Percentiles rank a stretch among this genome's conserved stretches.
Evolutionary conservation across 1,140 invertebrate genomes (phyloP).

Genomic region (Linepithema humile): DNA sequence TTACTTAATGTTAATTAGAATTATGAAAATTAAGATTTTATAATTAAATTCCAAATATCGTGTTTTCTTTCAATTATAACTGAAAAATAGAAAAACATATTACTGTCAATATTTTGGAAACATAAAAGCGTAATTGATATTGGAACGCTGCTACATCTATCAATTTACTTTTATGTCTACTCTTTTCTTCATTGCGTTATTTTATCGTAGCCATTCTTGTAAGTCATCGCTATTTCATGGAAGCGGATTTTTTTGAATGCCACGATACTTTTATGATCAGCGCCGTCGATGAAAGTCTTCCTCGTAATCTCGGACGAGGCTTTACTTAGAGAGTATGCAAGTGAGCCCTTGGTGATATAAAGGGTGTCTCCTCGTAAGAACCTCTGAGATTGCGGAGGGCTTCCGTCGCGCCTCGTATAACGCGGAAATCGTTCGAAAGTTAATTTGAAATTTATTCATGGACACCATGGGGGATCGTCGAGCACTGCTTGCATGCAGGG

Average conservation of each 20-base stretch:
- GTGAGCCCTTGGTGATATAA: constrained; percentile 62
- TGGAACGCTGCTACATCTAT: background rate
- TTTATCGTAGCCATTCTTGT: background rate
- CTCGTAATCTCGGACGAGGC: constrained; percentile 35
- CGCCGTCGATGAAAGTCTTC: constrained; percentile 50
- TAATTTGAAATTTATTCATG: constrained; percentile 83
- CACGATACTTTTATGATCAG: constrained; percentile 48
- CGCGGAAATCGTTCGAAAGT: constrained; percentile 73
- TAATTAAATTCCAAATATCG: background rate
- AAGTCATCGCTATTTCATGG: constrained; percentile 19
- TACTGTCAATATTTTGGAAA: background rate
- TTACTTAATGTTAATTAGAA: background rate
- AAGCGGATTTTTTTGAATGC: constrained; percentile 15
- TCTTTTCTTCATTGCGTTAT: background rate
- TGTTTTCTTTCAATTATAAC: no score
- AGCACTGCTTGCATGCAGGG: background rate
- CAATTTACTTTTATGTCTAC: background rate
- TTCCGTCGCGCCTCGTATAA: constrained; percentile 70
- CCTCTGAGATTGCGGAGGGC: constrained; percentile 65
- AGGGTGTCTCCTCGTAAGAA: constrained; percentile 51
- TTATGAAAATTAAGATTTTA: background rate
- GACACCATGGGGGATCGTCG: constrained; percentile 60
- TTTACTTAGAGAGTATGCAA: constrained; percentile 41
- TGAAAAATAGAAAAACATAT: background rate
- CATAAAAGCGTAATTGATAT: no score